Base-by-base conservation (phyloP, 2,888 invertebrate genomes). In the Amphipyra tragopoginis region DNA sequence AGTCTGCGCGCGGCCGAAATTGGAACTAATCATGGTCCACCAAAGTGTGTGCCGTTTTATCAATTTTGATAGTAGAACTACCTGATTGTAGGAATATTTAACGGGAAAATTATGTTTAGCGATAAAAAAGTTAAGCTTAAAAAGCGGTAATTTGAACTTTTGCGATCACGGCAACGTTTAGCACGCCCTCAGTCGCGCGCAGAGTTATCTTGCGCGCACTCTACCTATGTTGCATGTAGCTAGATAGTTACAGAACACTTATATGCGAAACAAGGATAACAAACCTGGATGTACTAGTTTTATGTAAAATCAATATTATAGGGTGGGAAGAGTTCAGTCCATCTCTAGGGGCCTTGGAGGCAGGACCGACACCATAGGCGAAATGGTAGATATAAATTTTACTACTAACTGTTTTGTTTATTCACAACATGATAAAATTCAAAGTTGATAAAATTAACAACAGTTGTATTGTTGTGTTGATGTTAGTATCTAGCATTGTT, bases 181-280 rank as follows among this genome's bases (percentile, higher is more conserved):
- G n/a, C n/a, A n/a, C n/a, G n/a, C n/a, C n/a, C n/a, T n/a, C n/a
- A n/a, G n/a, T n/a, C n/a, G n/a, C n/a, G n/a, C n/a, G n/a, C n/a
- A n/a, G n/a, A n/a, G n/a, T n/a, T n/a, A n/a, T n/a, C n/a, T n/a
- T n/a, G n/a, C n/a, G n/a, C n/a, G n/a, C n/a, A n/a, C n/a, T n/a
- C n/a, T n/a, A 64, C 53, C 34, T 65, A 48, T 13, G 38, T 15
- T 54, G 21, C 13, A n/a, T 36, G 38, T 63, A 60, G n/a, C 14
- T 61, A 29, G 42, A 10, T 54, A 47, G 53, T 47, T 53, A 45
- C 39, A 59, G 48, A 38, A 43, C 36, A 21, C 40, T 15, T 45
- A 13, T 51, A 57, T 49, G 75, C 26, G 50, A 38, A 68, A 77
- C 63, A 76, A 65, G 75, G 72, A 77, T 57, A 51, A 45, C 52